Evolutionary conservation across 2,797 vertebrate genomes (phyloP), one percentile per base, ranked within the genome.

Genomic region (Bradypus variegatus): DNA sequence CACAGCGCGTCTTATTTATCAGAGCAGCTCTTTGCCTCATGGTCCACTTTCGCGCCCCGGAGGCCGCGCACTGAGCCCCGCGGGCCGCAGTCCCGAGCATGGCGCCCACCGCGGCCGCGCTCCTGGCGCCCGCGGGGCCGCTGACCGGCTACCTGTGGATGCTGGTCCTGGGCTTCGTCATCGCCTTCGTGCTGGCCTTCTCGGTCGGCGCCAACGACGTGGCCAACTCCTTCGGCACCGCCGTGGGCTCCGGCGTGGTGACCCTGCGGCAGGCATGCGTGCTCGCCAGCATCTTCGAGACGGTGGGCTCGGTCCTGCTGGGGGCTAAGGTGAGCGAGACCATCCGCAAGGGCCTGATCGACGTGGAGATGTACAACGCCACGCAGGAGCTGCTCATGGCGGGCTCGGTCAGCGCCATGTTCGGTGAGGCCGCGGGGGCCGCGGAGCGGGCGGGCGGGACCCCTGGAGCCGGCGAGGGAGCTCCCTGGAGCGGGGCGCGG

Each of bases 151-250:
- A 97, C 95, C 94, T 98, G 77, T 99, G 98, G 99, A 96, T 99
- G 97, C 94, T 99, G 77, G 80, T 98, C 33, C 9, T 99, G 96
- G 99, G 99, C 94, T 99, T 99, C 91, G 62, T 99, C 96, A 99
- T 99, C 5, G 99, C 99, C 84, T 99, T 99, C 90, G 53, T 99
- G 84, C 95, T 99, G 92, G 99, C 99, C 58, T 99, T 99, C 97
- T 99, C 99, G 0, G 99, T 99, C 3, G 99, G 99, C 0, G 99
- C 99, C 96, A 99, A 99, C 85, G 99, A 99, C 10, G 99, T 99
- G 18, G 99, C 99, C 58, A 99, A 99, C 97, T 99, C 99, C 0
- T 99, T 99, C 29, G 99, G 99, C 89, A 99, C 99, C 0, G 99
- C 99, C 0, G 99, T 99, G 82, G 99, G 99, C 93, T 99, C 99